phyloP scores from a whole-genome alignment of 2,797 vertebrate genomes.

The Florisuga fusca region DNA sequence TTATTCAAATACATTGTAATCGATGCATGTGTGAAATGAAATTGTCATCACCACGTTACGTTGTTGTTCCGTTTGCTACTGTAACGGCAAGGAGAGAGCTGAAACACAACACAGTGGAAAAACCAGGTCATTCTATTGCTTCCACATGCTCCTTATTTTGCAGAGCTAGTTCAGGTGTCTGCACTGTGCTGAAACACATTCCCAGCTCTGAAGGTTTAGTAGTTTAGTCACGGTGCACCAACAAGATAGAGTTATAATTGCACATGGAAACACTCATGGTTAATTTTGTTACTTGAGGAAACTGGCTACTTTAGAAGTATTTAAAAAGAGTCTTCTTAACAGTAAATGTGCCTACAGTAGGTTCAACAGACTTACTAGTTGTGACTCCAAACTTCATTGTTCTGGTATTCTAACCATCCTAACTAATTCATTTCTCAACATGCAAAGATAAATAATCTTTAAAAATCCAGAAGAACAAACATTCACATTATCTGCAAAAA shows the following conservation, averaged over 20 bases:
- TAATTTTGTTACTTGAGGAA: slow-evolving; percentile 14
- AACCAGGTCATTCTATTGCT: not conserved
- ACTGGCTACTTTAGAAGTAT: not conserved
- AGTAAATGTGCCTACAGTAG: not conserved
- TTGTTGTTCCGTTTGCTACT: not conserved
- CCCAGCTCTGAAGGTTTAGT: not conserved
- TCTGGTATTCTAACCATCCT: not conserved
- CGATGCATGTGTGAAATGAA: not conserved
- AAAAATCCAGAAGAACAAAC: not conserved
- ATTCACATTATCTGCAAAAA: not conserved
- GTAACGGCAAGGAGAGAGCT: not conserved
- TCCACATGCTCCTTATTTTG: not conserved
- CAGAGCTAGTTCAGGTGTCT: not conserved
- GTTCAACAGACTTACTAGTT: not conserved
- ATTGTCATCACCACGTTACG: not conserved
- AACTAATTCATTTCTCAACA: slow-evolving; percentile 19
- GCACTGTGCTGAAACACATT: not conserved
- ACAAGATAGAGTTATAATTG: not conserved
- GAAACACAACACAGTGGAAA: not conserved
- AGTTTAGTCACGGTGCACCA: not conserved
- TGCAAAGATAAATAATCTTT: not conserved
- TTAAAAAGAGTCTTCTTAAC: not conserved
- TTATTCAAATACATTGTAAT: not conserved
- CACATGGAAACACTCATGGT: not conserved
- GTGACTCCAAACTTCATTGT: not conserved